A percentile compares a stretch with the other conserved stretches of the same genome.
Conservation (phyloP, 1,140 invertebrate species). For the Venturia canescens region DNA sequence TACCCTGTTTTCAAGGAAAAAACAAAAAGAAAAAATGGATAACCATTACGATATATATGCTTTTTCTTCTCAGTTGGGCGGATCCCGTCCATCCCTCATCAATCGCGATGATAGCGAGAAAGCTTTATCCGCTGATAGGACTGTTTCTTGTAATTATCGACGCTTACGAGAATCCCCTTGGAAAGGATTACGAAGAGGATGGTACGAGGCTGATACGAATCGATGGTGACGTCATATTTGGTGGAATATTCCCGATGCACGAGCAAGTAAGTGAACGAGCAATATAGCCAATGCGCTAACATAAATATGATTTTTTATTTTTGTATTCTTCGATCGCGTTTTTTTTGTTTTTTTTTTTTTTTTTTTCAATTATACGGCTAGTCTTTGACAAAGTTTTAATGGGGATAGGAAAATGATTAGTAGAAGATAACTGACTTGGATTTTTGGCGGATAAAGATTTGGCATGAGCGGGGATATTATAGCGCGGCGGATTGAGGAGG, state of each 20-base stretch:
- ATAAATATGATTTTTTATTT: too few species aligned
- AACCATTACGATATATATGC: not conserved
- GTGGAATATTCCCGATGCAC: slow-evolving; percentile 87
- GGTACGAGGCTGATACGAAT: slow-evolving; percentile 75
- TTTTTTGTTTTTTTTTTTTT: slow-evolving; percentile 35
- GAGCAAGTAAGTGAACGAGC: slow-evolving; percentile 78
- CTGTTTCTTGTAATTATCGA: slow-evolving; percentile 55
- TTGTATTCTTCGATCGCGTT: too few species aligned
- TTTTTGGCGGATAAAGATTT: too few species aligned
- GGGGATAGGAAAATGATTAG: too few species aligned
- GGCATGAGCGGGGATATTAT: too few species aligned
- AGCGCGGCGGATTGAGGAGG: too few species aligned
- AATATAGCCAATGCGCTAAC: too few species aligned
- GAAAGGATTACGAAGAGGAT: slow-evolving; percentile 61
- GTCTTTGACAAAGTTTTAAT: too few species aligned
- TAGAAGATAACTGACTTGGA: too few species aligned
- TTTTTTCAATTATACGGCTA: too few species aligned
- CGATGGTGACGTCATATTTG: slow-evolving; percentile 82
- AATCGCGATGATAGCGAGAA: slow-evolving; percentile 32
- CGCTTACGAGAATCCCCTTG: slow-evolving; percentile 56
- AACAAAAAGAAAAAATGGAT: too few species aligned
- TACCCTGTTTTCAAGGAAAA: too few species aligned
- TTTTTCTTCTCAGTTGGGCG: slow-evolving; percentile 17
- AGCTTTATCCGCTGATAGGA: slow-evolving; percentile 38
- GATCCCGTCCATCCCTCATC: not conserved